These are phyloP conservation scores for Pollimyrus isidori DNA, from an alignment of 2,113 vertebrate species.

Conservation along the genomic window DNA sequence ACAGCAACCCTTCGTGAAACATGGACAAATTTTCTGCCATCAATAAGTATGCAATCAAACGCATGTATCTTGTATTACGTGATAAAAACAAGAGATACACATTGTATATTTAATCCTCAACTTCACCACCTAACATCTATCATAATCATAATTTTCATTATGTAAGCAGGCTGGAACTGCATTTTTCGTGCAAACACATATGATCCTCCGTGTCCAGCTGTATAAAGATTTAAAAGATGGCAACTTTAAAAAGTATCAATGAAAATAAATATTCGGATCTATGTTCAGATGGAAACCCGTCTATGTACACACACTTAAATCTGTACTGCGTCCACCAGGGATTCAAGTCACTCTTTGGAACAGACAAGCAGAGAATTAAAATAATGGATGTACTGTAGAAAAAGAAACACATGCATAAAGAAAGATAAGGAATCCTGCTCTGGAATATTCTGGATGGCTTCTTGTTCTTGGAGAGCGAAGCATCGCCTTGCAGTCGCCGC, in stretches of 20 bases:
- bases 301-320: neutral
- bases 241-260: neutral
- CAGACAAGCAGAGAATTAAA: neutral
- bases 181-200: neutral
- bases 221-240: neutral
- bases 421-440: neutral
- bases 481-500: neutral
- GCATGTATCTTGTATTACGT: neutral
- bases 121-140: neutral
- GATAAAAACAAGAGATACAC: neutral
- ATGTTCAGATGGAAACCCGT: neutral
- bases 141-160: neutral
- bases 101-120: neutral
- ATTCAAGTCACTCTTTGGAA: neutral
- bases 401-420: neutral
- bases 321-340: neutral
- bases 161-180: neutral
- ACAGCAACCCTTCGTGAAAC: neutral
- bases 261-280: neutral
- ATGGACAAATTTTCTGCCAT: neutral
- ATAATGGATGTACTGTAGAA: neutral
- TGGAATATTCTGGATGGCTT: neutral
- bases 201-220: neutral
- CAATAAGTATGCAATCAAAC: neutral
- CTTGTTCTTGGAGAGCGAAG: neutral